Percentiles rank a stretch among this genome's conserved stretches.
These are phyloP conservation scores for Centroberyx gerrardi DNA, from an alignment of 2,797 vertebrate genomes.

Conservation along the genomic window DNA sequence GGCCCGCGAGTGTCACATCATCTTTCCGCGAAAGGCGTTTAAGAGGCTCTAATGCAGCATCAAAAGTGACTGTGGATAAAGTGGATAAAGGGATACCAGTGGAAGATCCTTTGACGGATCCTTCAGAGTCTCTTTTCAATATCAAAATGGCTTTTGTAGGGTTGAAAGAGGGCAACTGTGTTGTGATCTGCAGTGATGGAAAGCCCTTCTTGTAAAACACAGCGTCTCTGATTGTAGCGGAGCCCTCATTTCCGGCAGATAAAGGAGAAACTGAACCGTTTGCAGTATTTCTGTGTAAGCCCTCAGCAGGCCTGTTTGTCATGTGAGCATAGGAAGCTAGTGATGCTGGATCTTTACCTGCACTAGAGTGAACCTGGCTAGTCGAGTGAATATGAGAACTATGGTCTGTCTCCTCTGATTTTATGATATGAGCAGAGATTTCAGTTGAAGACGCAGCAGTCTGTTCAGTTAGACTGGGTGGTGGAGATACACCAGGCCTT, in stretches of 20 bases:
- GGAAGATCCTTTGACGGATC: slow-evolving; percentile 18
- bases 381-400: slow-evolving; percentile 5
- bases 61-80: slow-evolving; percentile 13
- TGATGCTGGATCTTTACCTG: slow-evolving; percentile 21
- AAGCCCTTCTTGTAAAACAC: slow-evolving; percentile 36
- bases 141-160: slow-evolving; percentile 41
- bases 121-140: slow-evolving; percentile 36
- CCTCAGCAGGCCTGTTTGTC: slow-evolving; percentile 34
- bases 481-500: slow-evolving; percentile 6
- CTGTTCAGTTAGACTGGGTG: slow-evolving; percentile 32
- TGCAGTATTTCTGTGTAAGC: slow-evolving; percentile 24
- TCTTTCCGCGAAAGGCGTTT: slow-evolving; percentile 28
- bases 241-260: slow-evolving; percentile 39
- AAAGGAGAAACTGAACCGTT: slow-evolving; percentile 32
- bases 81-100: background rate
- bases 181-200: slow-evolving; percentile 30
- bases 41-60: slow-evolving; percentile 28
- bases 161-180: slow-evolving; percentile 42
- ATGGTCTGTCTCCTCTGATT: slow-evolving; percentile 20
- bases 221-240: slow-evolving; percentile 30
- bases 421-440: slow-evolving; percentile 28
- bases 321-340: slow-evolving; percentile 10
- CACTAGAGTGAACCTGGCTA: slow-evolving; percentile 21
- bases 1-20: slow-evolving; percentile 11
- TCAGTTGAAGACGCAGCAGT: slow-evolving; percentile 22